A percentile compares a stretch with the other conserved stretches of the same genome.
Conservation (phyloP, 2,888 invertebrate species). For the Lycocerus yunnanus region DNA sequence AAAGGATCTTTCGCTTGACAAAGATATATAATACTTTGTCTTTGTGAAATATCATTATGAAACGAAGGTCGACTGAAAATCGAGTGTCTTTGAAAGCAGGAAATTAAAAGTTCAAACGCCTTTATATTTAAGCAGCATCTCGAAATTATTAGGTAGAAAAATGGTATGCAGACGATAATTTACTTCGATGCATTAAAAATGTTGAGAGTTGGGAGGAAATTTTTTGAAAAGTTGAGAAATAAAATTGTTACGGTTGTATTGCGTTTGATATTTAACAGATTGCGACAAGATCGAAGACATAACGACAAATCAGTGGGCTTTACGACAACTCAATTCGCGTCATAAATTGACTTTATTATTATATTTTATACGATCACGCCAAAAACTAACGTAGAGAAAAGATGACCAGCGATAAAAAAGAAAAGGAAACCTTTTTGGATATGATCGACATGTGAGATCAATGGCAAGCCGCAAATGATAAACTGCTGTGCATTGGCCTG, state of each 20-base stretch:
- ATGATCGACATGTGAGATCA: constrained; percentile 19
- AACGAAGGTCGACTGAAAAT: constrained; percentile 26
- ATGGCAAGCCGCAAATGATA: constrained; percentile 21
- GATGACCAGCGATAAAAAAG: constrained; percentile 18
- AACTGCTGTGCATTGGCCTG: constrained; percentile 21
- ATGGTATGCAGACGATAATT: not conserved
- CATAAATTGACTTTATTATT: constrained; percentile 28
- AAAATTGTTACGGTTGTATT: not conserved
- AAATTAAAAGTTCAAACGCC: constrained; percentile 50
- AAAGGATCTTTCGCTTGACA: constrained; percentile 20
- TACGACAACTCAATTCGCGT: constrained; percentile 19
- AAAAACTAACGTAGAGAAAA: constrained; percentile 7
- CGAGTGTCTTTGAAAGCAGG: constrained; percentile 45
- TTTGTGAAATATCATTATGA: constrained; percentile 22
- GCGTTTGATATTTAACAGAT: constrained; percentile 9
- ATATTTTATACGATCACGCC: constrained; percentile 18
- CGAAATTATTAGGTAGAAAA: constrained; percentile 9
- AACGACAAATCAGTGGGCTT: constrained; percentile 17
- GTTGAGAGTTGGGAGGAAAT: not conserved
- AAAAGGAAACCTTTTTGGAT: constrained; percentile 8
- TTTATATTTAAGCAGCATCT: constrained; percentile 34
- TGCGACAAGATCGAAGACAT: constrained; percentile 11
- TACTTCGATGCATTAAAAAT: not conserved
- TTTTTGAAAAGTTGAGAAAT: not conserved
- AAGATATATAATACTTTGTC: constrained; percentile 20